These are phyloP conservation scores for Caenorhabditis wallacei DNA, from an alignment of 2,888 invertebrate genomes.

Conservation along the genomic window DNA sequence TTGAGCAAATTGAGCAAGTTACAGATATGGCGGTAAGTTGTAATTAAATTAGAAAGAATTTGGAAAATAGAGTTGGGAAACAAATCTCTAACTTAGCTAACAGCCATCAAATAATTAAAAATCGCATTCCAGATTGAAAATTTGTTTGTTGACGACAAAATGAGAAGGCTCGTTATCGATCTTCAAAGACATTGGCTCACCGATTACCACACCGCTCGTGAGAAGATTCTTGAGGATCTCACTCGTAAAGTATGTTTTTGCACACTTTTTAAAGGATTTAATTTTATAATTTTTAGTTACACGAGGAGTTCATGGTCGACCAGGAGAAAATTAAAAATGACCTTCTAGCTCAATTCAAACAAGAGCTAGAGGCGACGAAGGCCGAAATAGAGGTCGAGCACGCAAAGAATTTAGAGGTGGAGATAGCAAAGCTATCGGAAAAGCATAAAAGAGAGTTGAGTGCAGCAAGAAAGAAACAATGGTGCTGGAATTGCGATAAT, in stretches of 20 bases:
- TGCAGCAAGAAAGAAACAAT: conserved; percentile 89
- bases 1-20: not conserved
- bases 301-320: conserved; percentile 84
- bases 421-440: conserved; percentile 86
- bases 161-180: conserved; percentile 83
- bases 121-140: conserved; percentile 33
- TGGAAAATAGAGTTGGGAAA: too few species aligned
- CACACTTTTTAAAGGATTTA: not conserved
- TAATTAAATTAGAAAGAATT: too few species aligned
- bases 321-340: conserved; percentile 84
- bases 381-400: conserved; percentile 82
- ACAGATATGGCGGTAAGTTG: too few species aligned
- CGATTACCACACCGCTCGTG: conserved; percentile 83
- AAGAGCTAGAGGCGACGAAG: conserved; percentile 83
- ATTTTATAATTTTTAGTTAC: conserved; percentile 80
- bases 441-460: conserved; percentile 88
- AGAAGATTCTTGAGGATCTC: conserved; percentile 84
- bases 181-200: conserved; percentile 83
- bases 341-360: conserved; percentile 83
- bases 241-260: conserved; percentile 83
- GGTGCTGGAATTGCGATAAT: conserved; percentile 84
- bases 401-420: conserved; percentile 84
- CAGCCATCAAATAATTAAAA: too few species aligned
- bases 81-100: too few species aligned
- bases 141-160: conserved; percentile 61